These are phyloP conservation scores for Synanthedon tipuliformis DNA, from an alignment of 2,888 invertebrate genomes.

Conservation along the genomic window DNA sequence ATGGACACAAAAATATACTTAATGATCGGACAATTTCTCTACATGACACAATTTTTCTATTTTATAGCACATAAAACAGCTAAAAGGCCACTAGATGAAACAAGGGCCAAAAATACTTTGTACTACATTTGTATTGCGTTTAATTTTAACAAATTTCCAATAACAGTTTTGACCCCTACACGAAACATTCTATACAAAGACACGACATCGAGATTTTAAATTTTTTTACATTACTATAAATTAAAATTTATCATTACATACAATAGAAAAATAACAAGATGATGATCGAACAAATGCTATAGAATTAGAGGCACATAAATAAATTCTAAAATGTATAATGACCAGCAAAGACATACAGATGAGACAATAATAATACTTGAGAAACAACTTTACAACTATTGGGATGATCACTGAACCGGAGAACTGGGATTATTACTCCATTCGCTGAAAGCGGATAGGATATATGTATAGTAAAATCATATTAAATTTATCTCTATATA, in stretches of 20 bases:
- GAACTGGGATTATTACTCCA: not conserved
- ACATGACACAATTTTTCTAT: not conserved
- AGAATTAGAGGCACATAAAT: too few species aligned
- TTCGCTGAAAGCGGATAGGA: too few species aligned
- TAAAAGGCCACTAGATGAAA: conserved; percentile 26
- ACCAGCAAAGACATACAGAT: conserved; percentile 15
- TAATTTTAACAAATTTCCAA: not conserved
- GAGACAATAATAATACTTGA: conserved; percentile 7
- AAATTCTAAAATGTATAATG: conserved; percentile 1
- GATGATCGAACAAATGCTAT: too few species aligned
- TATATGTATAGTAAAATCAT: too few species aligned
- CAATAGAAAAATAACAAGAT: too few species aligned
- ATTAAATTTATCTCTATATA: too few species aligned
- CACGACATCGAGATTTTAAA: conserved; percentile 51
- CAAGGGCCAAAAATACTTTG: not conserved
- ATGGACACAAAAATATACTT: conserved; percentile 28
- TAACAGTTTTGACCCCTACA: conserved; percentile 10
- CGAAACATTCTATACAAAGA: conserved; percentile 27
- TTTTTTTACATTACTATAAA: conserved; percentile 14
- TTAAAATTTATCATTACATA: not conserved
- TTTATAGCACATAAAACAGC: conserved; percentile 18
- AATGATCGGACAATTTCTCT: conserved; percentile 3
- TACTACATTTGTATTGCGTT: not conserved
- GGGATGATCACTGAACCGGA: not conserved
- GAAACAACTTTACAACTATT: conserved; percentile 1